Base-by-base conservation (phyloP, 2,888 invertebrate genomes). In the Artemia sinica region DNA sequence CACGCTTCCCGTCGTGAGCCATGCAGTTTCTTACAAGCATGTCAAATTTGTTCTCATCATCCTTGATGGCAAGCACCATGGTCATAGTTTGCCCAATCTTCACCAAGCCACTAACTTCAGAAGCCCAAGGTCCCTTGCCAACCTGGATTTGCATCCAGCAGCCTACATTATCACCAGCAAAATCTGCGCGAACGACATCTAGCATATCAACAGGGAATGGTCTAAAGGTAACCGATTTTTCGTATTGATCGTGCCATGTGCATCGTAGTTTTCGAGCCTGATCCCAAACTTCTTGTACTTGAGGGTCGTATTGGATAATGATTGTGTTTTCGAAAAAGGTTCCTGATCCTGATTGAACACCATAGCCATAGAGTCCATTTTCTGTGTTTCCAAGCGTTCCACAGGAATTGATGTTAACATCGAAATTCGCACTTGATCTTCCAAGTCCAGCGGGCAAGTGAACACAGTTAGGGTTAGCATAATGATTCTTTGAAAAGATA, bases 91-190 rank as follows among this genome's bases (percentile, higher is more conserved):
- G 93, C 1, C 93, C 93, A 70, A 93, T 93, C 80, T 93, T 93
- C 0, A 93, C 93, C 67, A 94, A 81, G 0, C 93, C 93, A 0
- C 91, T 91, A 1, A 93, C 93, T 79, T 93, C 93, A 0, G 91
- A 91, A 11, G 93, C 92, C 92, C 93, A 94, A 0, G 93, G 93
- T 41, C 92, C 91, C 77, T 91, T 91, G 63, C 91, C 92, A 6
- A 91, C 91, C 81, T 94, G 93, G 73, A 94, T 93, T 77, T 93
- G 92, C 93, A 94, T 93, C 93, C 93, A 94, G 79, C 93, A 93
- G 18, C 92, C 92, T 3, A 93, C 91, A 75, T 94, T 94, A 75
- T 94, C 93, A 0, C 93, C 93, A 70, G 92, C 91, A 74, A 94
- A 94, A 75, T 93, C 92, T 5, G 93, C 92, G 68, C 91, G 81